Conservation (phyloP, 2,113 vertebrate species). For the Psittacara wagleri region DNA sequence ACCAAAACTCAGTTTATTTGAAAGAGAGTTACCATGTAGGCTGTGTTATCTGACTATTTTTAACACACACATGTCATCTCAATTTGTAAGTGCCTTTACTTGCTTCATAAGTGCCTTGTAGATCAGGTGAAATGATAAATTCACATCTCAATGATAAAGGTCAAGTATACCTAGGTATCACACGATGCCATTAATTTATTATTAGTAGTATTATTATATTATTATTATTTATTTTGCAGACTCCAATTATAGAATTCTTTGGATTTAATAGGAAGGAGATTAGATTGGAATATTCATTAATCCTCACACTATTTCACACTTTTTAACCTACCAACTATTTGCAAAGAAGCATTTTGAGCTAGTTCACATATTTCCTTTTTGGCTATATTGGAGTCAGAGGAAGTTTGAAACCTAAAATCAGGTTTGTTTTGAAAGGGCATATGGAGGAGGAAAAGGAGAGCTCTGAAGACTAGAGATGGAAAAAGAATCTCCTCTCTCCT, state of each 20-base stretch:
- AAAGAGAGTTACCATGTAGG: not conserved
- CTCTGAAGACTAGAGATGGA: not conserved
- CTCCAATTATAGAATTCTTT: conserved; percentile 11
- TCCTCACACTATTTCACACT: not conserved
- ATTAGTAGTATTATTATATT: not conserved
- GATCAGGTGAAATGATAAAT: conserved; percentile 42
- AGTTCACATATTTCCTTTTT: not conserved
- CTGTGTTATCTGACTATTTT: conserved; percentile 29
- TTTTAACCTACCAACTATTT: not conserved
- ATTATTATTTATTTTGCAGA: conserved; percentile 39
- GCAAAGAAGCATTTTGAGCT: not conserved
- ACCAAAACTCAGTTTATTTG: not conserved
- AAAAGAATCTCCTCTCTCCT: not conserved
- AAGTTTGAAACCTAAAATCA: not conserved
- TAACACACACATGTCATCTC: not conserved
- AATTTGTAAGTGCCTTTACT: conserved; percentile 28
- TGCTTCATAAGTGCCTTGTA: conserved; percentile 30
- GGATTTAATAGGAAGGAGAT: conserved; percentile 28
- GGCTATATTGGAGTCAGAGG: not conserved
- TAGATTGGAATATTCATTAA: conserved; percentile 5
- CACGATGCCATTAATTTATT: not conserved
- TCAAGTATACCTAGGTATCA: conserved; percentile 2
- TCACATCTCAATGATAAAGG: conserved; percentile 24
- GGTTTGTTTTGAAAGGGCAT: not conserved
- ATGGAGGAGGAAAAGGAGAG: not conserved